Evolutionary conservation across 2,888 invertebrate species (phyloP).

Genomic region (Drosophila conformis): DNA sequence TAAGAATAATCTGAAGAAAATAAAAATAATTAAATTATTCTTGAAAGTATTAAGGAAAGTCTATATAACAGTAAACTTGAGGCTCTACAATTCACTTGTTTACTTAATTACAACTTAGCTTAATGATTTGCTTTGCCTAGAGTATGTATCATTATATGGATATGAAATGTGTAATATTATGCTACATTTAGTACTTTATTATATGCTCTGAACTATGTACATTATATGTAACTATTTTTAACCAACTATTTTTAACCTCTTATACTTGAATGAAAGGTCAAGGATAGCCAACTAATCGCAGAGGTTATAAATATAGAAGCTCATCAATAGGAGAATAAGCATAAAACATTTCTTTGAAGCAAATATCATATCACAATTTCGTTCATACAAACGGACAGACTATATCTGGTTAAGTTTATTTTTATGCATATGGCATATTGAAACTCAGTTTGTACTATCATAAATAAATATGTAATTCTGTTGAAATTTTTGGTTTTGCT

Average conservation of each 20-base stretch:
- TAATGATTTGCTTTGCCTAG: not conserved
- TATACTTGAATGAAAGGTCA: not conserved
- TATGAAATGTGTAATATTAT: not conserved
- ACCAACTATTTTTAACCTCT: too few relatives aligned
- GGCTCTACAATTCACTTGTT: not conserved
- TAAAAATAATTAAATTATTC: too few relatives aligned
- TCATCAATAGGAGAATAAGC: not conserved
- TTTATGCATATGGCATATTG: not conserved
- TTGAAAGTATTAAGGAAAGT: too few relatives aligned
- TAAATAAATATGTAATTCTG: not conserved
- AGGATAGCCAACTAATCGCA: slow-evolving; percentile 2
- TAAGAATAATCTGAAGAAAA: too few relatives aligned
- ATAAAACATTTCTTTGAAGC: not conserved
- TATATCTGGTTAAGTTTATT: not conserved
- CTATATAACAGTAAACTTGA: too few relatives aligned
- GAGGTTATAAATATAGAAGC: slow-evolving; percentile 9
- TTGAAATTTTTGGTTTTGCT: not conserved
- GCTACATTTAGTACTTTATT: not conserved
- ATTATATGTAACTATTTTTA: too few relatives aligned
- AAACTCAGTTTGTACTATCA: not conserved
- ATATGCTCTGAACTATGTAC: not conserved
- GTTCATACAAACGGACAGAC: not conserved
- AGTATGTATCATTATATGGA: not conserved
- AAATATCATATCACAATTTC: not conserved
- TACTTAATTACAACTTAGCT: not conserved